Percentiles rank a stretch among this genome's conserved stretches.
Evolutionary conservation across 2,797 vertebrate species (phyloP).

Genomic region (Silurus lanzhouensis): DNA sequence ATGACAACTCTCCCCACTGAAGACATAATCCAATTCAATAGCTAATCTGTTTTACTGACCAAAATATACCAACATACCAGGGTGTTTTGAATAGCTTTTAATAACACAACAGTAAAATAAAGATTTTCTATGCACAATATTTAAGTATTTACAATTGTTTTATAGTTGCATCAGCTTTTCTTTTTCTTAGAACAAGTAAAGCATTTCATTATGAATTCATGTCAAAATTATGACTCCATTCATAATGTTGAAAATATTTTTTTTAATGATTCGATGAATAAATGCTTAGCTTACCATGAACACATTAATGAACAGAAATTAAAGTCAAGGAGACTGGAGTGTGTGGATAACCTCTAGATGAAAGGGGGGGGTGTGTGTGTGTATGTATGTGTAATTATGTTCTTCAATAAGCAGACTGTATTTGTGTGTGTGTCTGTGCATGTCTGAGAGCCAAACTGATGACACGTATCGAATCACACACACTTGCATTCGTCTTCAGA

Average conservation of each 20-base stretch:
- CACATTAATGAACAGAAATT: slow-evolving; percentile 32
- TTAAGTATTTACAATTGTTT: slow-evolving; percentile 53
- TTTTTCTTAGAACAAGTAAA: slow-evolving; percentile 36
- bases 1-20: slow-evolving; percentile 31
- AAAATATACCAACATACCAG: slow-evolving; percentile 28
- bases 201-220: slow-evolving; percentile 47
- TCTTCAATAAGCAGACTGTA: slow-evolving; percentile 29
- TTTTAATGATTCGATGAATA: slow-evolving; percentile 43
- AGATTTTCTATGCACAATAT: slow-evolving; percentile 57
- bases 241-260: slow-evolving; percentile 47
- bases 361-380: slow-evolving; percentile 3
- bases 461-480: slow-evolving; percentile 20
- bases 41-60: slow-evolving; percentile 35
- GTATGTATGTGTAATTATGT: slow-evolving; percentile 2
- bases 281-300: slow-evolving; percentile 33
- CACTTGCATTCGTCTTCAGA: slow-evolving; percentile 17
- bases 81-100: slow-evolving; percentile 47
- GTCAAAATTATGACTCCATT: slow-evolving; percentile 44
- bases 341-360: slow-evolving; percentile 34
- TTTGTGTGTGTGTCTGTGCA: neutral
- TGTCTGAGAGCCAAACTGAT: slow-evolving; percentile 9
- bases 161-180: slow-evolving; percentile 48
- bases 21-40: slow-evolving; percentile 23
- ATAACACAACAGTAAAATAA: slow-evolving; percentile 57
- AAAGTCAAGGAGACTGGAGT: slow-evolving; percentile 38